Percentiles rank a stretch among this genome's conserved stretches.
These are phyloP conservation scores for Esox masquinongy DNA, from an alignment of 2,797 vertebrate species.

Conservation along the genomic window DNA sequence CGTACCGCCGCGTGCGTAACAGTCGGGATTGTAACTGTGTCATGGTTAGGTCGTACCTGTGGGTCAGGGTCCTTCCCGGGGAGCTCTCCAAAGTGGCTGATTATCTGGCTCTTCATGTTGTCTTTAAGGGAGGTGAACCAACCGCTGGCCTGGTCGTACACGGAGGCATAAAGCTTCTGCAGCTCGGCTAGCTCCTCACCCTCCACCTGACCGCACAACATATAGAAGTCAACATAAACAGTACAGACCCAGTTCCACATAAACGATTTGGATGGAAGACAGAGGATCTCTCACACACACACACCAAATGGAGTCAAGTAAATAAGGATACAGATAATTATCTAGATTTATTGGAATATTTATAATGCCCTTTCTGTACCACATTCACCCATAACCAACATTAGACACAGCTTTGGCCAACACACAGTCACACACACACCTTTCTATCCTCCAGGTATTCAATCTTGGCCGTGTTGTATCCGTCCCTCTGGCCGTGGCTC, in stretches of 20 bases:
- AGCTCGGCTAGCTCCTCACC: conserved; percentile 86
- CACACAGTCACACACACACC: conserved; percentile 63
- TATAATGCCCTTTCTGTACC: background rate
- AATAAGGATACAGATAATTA: background rate
- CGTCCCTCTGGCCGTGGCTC: conserved; percentile 87
- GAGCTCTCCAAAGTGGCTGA: conserved; percentile 90
- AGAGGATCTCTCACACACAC: background rate
- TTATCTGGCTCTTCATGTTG: conserved; percentile 91
- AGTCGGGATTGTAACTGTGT: background rate
- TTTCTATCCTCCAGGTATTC: conserved; percentile 92
- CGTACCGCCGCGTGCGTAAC: background rate
- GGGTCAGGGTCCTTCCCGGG: conserved; percentile 84
- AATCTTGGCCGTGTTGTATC: conserved; percentile 92
- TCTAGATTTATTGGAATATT: background rate
- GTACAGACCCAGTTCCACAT: background rate
- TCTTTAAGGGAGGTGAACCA: conserved; percentile 94
- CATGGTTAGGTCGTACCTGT: conserved; percentile 65
- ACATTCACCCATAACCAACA: background rate
- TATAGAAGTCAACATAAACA: conserved; percentile 14
- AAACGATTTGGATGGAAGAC: background rate
- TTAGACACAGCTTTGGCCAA: background rate
- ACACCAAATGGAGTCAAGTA: background rate
- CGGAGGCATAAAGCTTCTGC: conserved; percentile 82
- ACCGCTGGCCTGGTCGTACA: conserved; percentile 87
- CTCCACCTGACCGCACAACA: conserved; percentile 74